phyloP scores from a whole-genome alignment of 2,888 invertebrate species.

The Hydropsyche betteni region DNA sequence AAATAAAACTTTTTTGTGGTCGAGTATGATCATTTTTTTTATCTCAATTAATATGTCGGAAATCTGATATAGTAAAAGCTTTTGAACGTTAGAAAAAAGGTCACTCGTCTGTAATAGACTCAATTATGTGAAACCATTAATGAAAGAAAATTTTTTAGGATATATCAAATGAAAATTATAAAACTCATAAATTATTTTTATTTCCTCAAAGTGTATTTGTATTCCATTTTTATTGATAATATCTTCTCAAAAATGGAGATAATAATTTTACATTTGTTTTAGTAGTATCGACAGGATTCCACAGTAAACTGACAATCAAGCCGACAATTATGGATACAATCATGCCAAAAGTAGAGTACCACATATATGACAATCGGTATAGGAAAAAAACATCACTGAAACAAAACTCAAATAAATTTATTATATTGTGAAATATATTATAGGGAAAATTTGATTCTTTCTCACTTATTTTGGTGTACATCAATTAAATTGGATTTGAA shows the following conservation, averaged over 20 bases:
- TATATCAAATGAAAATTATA: too few species aligned
- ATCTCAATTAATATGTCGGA: too few species aligned
- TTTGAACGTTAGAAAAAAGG: too few species aligned
- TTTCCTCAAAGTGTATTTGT: too few species aligned
- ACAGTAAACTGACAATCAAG: slow-evolving; percentile 66
- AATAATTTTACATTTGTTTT: slow-evolving; percentile 69
- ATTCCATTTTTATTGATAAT: slow-evolving; percentile 28
- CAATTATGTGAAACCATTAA: too few species aligned
- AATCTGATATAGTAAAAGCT: too few species aligned
- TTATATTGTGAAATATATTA: background rate
- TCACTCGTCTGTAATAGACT: too few species aligned
- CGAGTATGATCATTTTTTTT: too few species aligned
- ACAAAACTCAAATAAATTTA: slow-evolving; percentile 50
- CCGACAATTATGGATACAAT: slow-evolving; percentile 68
- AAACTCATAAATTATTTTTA: too few species aligned
- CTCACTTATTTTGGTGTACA: background rate
- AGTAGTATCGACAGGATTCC: slow-evolving; percentile 62
- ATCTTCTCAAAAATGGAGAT: slow-evolving; percentile 72
- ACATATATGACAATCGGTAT: slow-evolving; percentile 76
- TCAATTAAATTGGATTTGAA: background rate
- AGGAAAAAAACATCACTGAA: slow-evolving; percentile 69
- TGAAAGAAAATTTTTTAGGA: too few species aligned
- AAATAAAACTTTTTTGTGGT: too few species aligned
- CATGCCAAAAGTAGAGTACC: slow-evolving; percentile 73
- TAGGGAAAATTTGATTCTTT: background rate